Conservation (phyloP, 2,113 vertebrate genomes). For the Neoarius graeffei region DNA sequence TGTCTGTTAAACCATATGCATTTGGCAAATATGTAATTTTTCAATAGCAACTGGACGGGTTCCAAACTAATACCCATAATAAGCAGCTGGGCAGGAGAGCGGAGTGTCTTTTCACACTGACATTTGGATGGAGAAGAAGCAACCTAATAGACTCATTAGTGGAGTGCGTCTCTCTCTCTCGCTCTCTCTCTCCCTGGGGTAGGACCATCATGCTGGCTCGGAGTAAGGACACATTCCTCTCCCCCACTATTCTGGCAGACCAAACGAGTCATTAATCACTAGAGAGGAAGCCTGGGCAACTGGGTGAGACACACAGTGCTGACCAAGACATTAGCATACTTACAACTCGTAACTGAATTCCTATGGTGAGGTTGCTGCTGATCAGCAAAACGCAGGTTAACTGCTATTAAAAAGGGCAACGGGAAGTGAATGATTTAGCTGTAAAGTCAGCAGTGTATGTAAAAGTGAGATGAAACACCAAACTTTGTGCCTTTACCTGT, state of each 20-base stretch:
- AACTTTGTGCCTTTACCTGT: conserved; percentile 74
- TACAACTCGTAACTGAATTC: conserved; percentile 14
- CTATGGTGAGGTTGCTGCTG: not conserved
- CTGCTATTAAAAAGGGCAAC: not conserved
- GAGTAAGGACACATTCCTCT: conserved; percentile 42
- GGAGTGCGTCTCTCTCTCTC: conserved; percentile 30
- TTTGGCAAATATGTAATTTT: conserved; percentile 29
- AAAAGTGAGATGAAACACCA: not conserved
- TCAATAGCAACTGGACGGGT: conserved; percentile 8
- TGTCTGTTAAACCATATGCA: conserved; percentile 13
- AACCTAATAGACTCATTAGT: conserved; percentile 59
- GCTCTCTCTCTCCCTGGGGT: conserved; percentile 36
- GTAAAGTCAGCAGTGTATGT: not conserved
- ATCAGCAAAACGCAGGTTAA: conserved; percentile 30
- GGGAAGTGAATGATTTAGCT: not conserved
- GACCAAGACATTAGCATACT: conserved; percentile 6
- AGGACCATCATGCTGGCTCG: conserved; percentile 38
- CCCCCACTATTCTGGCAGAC: conserved; percentile 38
- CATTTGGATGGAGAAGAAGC: conserved; percentile 49
- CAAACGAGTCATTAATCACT: conserved; percentile 57
- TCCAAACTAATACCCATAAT: conserved; percentile 44
- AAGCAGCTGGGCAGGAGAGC: conserved; percentile 32
- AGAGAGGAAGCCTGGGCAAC: conserved; percentile 37
- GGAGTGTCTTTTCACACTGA: conserved; percentile 43
- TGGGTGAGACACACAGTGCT: conserved; percentile 21